Conservation (phyloP, 35 echinoderm and acorn worm genomes). For the Lytechinus pictus region DNA sequence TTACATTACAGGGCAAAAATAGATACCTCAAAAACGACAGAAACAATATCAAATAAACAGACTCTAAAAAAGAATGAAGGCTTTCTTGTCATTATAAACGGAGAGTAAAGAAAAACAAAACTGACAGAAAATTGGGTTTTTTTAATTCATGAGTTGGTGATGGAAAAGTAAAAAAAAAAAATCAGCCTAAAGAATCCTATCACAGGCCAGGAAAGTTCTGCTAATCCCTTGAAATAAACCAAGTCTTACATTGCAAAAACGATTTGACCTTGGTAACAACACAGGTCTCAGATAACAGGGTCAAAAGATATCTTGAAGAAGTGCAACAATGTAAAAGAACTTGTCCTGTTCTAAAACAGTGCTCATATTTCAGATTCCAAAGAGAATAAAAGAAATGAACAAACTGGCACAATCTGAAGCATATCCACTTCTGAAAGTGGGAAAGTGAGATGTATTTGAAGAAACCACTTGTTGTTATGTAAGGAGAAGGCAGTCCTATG, state of each 20-base stretch:
- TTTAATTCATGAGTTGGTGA: background rate
- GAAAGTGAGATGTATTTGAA: background rate
- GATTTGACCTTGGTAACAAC: background rate
- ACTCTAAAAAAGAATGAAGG: background rate
- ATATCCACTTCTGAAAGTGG: background rate
- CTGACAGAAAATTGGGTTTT: background rate
- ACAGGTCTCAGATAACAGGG: background rate
- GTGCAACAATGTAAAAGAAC: background rate
- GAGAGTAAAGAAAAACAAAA: background rate
- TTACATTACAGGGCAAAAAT: background rate
- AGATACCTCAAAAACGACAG: background rate
- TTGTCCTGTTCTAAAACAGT: background rate
- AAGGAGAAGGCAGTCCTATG: background rate
- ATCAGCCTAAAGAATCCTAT: background rate
- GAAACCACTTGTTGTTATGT: background rate
- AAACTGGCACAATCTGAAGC: background rate
- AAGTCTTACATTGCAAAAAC: background rate
- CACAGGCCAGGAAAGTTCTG: background rate
- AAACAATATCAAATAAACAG: background rate
- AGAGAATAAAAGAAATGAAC: background rate
- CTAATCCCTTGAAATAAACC: background rate
- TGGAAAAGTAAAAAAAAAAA: background rate
- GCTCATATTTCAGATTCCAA: background rate
- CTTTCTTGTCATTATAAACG: background rate
- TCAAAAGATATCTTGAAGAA: background rate